These are phyloP conservation scores for Chrysogorgia sp. DNA, from an alignment of 92 coral and sea anemone genomes.

Conservation along the genomic window DNA sequence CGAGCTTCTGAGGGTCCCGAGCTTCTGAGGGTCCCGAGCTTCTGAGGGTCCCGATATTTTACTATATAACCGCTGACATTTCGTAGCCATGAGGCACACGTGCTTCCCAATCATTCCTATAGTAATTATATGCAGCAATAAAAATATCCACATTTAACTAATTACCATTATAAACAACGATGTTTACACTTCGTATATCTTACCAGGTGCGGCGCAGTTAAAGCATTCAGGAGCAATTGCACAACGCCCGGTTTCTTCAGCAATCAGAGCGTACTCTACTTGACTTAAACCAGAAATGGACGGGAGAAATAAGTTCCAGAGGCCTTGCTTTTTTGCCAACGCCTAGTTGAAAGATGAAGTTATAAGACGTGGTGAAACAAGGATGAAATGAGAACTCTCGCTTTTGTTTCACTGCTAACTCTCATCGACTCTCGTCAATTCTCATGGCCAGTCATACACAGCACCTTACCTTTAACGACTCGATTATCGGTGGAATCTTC, in stretches of 20 bases:
- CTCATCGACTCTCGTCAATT: background rate
- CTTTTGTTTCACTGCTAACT: too few relatives aligned
- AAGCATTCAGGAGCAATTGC: constrained; percentile 89
- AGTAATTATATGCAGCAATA: too few relatives aligned
- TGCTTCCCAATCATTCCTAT: too few relatives aligned
- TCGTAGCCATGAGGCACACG: too few relatives aligned
- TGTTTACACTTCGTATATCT: too few relatives aligned
- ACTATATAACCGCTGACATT: too few relatives aligned
- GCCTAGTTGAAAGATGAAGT: constrained; percentile 43
- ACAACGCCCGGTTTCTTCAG: constrained; percentile 85
- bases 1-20: too few relatives aligned
- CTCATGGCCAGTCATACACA: too few relatives aligned
- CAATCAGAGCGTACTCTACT: constrained; percentile 87
- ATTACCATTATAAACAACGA: too few relatives aligned
- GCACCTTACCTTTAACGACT: constrained; percentile 79
- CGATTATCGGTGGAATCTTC: constrained; percentile 79
- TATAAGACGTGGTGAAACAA: background rate
- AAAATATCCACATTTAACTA: too few relatives aligned
- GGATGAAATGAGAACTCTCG: background rate
- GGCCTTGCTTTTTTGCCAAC: constrained; percentile 73
- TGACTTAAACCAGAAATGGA: constrained; percentile 88
- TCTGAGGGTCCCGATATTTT: too few relatives aligned
- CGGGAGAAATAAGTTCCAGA: constrained; percentile 97
- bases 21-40: too few relatives aligned
- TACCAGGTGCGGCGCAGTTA: constrained; percentile 98